Percentiles rank a stretch among this genome's conserved stretches.
Evolutionary conservation across 2,888 invertebrate species (phyloP).

Genomic region (Alsophila aescularia): DNA sequence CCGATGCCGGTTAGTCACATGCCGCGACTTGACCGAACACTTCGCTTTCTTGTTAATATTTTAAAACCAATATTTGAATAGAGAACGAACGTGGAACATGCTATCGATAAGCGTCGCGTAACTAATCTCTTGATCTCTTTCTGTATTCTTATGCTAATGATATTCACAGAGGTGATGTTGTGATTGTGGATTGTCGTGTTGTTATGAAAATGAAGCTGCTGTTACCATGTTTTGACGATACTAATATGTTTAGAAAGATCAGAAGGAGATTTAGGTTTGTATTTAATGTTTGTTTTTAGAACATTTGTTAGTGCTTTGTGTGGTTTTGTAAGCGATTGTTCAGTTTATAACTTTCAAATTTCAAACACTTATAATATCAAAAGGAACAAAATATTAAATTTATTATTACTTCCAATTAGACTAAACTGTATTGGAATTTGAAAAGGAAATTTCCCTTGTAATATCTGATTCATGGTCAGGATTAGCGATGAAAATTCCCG

Average conservation of each 20-base stretch:
- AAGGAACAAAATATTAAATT: too few relatives aligned
- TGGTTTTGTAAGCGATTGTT: not conserved
- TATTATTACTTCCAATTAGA: too few relatives aligned
- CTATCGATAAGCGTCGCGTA: conserved; percentile 35
- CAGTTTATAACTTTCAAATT: too few relatives aligned
- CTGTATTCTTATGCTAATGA: conserved; percentile 14
- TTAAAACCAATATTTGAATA: conserved; percentile 65
- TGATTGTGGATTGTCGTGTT: conserved; percentile 18
- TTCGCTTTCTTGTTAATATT: conserved; percentile 68
- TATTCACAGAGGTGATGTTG: conserved; percentile 15
- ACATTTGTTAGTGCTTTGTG: not conserved
- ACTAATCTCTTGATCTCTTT: conserved; percentile 20
- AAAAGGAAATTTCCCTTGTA: too few relatives aligned
- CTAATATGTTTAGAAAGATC: conserved; percentile 51
- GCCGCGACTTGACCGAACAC: conserved; percentile 52
- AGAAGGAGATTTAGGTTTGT: conserved; percentile 57
- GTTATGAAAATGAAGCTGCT: conserved; percentile 59
- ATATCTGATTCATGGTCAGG: too few relatives aligned
- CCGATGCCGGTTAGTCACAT: conserved; percentile 58
- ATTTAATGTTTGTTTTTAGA: not conserved
- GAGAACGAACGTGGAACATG: conserved; percentile 41
- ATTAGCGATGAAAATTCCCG: too few relatives aligned
- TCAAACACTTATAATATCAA: too few relatives aligned
- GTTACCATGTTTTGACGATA: conserved; percentile 48
- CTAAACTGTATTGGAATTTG: too few relatives aligned